phyloP scores from a whole-genome alignment of 2,113 vertebrate genomes.

The Mesocricetus auratus region DNA sequence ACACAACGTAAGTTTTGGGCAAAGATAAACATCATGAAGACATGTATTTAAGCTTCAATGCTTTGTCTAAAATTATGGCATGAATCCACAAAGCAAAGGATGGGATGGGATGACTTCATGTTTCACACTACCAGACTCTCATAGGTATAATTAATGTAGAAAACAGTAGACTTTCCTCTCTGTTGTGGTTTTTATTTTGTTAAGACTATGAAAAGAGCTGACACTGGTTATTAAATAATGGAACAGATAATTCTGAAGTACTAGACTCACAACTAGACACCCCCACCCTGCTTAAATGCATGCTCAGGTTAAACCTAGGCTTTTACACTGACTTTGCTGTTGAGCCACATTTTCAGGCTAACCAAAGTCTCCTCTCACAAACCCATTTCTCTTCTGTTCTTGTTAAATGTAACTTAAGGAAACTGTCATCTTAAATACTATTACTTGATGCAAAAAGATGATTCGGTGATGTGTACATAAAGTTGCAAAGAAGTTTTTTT shows the following conservation, averaged over 20 bases:
- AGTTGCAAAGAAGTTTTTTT: background rate
- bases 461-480: background rate
- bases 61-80: conserved; percentile 29
- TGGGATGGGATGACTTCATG: background rate
- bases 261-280: background rate
- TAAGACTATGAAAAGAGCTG: background rate
- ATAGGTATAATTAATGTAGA: background rate
- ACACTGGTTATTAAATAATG: conserved; percentile 38
- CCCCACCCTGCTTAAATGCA: background rate
- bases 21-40: background rate
- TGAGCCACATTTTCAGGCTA: background rate
- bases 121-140: background rate
- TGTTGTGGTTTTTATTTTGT: conserved; percentile 1
- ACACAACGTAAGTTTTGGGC: background rate
- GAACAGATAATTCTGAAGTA: conserved; percentile 14
- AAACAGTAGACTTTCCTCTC: background rate
- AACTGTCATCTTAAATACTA: conserved; percentile 2
- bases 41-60: conserved; percentile 30
- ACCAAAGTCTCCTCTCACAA: conserved; percentile 20
- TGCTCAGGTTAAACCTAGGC: background rate
- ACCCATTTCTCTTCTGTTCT: background rate
- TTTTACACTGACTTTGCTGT: too few relatives aligned
- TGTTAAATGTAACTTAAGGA: conserved; percentile 22
- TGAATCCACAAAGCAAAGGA: conserved; percentile 21
- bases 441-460: conserved; percentile 14